Evolutionary conservation across 1,140 invertebrate species (phyloP), one percentile per base, ranked within the genome.

Genomic region (Luehdorfia chinensis): DNA sequence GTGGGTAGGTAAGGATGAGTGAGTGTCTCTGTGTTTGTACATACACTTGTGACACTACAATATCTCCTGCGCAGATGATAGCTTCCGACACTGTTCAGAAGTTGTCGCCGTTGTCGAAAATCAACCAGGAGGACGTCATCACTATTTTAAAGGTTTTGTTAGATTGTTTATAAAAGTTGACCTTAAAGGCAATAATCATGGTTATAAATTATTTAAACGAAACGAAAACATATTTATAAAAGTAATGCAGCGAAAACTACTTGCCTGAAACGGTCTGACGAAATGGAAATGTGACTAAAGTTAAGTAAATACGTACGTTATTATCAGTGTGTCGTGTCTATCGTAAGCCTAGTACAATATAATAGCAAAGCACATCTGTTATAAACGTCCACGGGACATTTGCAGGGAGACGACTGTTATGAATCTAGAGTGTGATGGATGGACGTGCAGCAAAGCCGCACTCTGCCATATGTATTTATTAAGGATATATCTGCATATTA

Each of bases 391-490:
- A 70, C 55, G 64, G 63, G 65, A 71, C 75, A 66, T 74, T 63
- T 69, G 72, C 65, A 67, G 61, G 47, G 65, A 66, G 66, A 57
- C 56, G 69, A 69, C 74, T 66, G 68, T 78, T 78, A 80, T 84
- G 79, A 78, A 72, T 75, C 66, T 58, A 64, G 75, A 72, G 66
- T 55, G 57, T 80, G 79, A 80, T 80, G 76, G 78, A 78, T 79
- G 74, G 75, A 61, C 66, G 55, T 66, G 50, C 58, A 59, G 43
- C 62, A 54, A 43, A 59, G 50, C 58, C 46, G 50, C 34, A 41
- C 51, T 34, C 55, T 62, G 58, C 59, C 54, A 59, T 46, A 58
- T 58, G 25, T 64, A 56, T 64, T 55, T 66, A 55, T 66, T 55
- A 53, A 37, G 54, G 59, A 62, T 56, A 62, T 56, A 59, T 52